These are phyloP conservation scores for Myotis daubentonii DNA, from an alignment of 2,797 vertebrate genomes.

Conservation along the genomic window DNA sequence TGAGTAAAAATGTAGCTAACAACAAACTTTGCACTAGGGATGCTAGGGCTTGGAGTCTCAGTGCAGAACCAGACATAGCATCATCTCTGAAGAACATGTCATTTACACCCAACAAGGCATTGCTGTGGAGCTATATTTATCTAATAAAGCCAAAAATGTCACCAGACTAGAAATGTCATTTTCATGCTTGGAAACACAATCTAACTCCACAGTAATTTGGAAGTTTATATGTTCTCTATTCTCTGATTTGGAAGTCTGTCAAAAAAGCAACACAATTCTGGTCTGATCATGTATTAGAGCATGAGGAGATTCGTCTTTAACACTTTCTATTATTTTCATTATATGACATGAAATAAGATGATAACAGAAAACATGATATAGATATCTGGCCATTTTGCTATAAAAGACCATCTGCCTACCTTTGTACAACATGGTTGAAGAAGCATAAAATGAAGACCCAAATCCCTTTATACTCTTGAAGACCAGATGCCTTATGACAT, in stretches of 20 bases:
- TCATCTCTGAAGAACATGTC: not conserved
- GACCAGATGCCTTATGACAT: conserved; percentile 70
- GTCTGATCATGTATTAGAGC: conserved; percentile 41
- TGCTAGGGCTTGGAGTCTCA: not conserved
- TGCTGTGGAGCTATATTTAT: not conserved
- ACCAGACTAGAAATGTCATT: conserved; percentile 9
- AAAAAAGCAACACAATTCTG: conserved; percentile 55
- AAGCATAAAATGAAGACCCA: conserved; percentile 67
- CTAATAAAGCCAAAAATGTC: conserved; percentile 20
- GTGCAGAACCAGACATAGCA: not conserved
- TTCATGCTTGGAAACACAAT: conserved; percentile 54
- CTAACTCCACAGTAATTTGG: conserved; percentile 41
- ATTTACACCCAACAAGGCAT: not conserved
- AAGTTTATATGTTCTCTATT: conserved; percentile 55
- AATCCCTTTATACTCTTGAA: conserved; percentile 70
- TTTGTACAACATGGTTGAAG: conserved; percentile 64
- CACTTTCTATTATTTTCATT: conserved; percentile 48
- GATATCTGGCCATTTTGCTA: conserved; percentile 63
- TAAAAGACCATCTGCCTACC: conserved; percentile 76
- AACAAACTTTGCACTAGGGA: not conserved
- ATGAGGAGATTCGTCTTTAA: conserved; percentile 39
- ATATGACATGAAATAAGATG: conserved; percentile 39
- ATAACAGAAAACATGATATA: conserved; percentile 58
- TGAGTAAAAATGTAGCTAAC: not conserved
- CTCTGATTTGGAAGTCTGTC: conserved; percentile 50